Evolutionary conservation across 2,888 invertebrate genomes (phyloP).

Genomic region (Agrotis segetum): DNA sequence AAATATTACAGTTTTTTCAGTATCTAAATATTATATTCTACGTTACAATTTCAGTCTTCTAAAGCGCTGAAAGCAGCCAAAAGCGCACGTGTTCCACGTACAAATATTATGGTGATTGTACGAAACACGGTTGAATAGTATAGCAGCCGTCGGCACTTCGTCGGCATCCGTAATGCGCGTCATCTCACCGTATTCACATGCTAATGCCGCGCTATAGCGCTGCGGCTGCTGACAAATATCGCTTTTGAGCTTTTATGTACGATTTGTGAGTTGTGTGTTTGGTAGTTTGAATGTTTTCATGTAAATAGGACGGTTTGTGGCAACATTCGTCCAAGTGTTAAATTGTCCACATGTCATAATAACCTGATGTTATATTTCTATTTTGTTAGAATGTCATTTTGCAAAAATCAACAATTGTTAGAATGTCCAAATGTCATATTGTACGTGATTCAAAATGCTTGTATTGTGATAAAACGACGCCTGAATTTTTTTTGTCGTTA

Average conservation of each 20-base stretch:
- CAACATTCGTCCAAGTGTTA: no score
- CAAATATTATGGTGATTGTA: conserved; percentile 43
- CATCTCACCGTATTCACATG: conserved; percentile 61
- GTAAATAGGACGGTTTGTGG: no score
- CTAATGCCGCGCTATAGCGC: conserved; percentile 52
- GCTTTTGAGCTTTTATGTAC: conserved; percentile 28
- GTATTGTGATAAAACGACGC: no score
- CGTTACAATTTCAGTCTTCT: not conserved
- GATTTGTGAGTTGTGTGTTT: conserved; percentile 27
- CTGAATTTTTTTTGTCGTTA: no score
- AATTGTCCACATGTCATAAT: no score
- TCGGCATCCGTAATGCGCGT: conserved; percentile 48
- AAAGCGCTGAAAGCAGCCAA: conserved; percentile 15
- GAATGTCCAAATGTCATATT: no score
- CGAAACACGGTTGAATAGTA: conserved; percentile 23
- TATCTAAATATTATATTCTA: not conserved
- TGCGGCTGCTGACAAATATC: conserved; percentile 40
- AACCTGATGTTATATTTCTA: no score
- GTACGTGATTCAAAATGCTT: no score
- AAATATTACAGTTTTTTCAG: no score
- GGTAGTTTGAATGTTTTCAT: not conserved
- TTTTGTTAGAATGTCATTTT: no score
- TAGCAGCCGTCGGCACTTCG: conserved; percentile 38
- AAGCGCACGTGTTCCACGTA: conserved; percentile 21
- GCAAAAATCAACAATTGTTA: no score